phyloP scores from a whole-genome alignment of 2,888 invertebrate species.

The Prenolepis imparis region DNA sequence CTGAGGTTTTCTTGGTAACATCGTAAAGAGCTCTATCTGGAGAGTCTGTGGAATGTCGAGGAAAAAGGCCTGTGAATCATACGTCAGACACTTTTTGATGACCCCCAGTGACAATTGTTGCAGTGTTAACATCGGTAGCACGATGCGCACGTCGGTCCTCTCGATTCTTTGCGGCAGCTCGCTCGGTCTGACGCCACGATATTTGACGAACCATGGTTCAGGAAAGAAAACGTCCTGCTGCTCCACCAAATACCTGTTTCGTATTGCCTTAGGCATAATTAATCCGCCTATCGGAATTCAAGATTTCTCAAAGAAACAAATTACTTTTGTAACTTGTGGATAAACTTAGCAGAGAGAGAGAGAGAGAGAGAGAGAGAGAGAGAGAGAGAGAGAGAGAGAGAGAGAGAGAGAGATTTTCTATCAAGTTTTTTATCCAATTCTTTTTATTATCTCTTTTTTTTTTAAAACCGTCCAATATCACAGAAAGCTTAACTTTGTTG shows the following conservation, averaged over 20 bases:
- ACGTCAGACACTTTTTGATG: constrained; percentile 77
- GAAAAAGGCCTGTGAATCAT: constrained; percentile 77
- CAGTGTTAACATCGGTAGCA: constrained; percentile 78
- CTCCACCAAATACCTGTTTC: constrained; percentile 79
- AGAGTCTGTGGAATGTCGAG: constrained; percentile 82
- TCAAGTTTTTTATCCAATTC: background rate
- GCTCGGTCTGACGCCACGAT: constrained; percentile 61
- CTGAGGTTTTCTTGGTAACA: constrained; percentile 68
- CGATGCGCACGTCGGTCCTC: constrained; percentile 77
- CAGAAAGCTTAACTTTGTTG: background rate
- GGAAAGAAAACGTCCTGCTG: constrained; percentile 82
- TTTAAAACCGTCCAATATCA: background rate
- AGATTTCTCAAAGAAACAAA: background rate
- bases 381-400: background rate
- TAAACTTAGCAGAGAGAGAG: background rate
- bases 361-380: background rate
- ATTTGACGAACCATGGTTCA: constrained; percentile 73
- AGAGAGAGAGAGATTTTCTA: background rate
- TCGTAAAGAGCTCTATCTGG: constrained; percentile 78
- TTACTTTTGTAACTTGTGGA: background rate
- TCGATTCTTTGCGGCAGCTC: constrained; percentile 67
- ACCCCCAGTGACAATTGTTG: constrained; percentile 78
- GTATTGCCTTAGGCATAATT: constrained; percentile 31
- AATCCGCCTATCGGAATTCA: background rate
- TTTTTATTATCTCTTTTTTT: constrained; percentile 1